Evolutionary conservation across 2,888 invertebrate genomes (phyloP).

Genomic region (Heteromyza rotundicornis): DNA sequence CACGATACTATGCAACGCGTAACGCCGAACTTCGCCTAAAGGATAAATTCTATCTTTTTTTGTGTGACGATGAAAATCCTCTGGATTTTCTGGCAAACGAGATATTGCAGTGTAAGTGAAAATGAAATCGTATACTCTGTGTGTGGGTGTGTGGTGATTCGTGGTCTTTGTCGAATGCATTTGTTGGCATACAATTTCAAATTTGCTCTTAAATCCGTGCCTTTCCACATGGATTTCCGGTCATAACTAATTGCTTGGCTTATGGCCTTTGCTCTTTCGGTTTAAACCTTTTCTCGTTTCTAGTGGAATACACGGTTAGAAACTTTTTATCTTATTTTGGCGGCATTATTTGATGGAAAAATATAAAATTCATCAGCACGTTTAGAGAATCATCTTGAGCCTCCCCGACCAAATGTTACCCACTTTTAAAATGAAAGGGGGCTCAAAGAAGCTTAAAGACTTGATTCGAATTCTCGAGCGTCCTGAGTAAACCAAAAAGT

Average conservation of each 20-base stretch:
- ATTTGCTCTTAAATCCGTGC: slow-evolving; percentile 12
- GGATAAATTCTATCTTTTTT: slow-evolving; percentile 57
- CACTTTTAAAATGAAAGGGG: no score
- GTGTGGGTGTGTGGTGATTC: not conserved
- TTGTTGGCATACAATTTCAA: slow-evolving; percentile 5
- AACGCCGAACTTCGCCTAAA: slow-evolving; percentile 53
- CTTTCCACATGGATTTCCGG: slow-evolving; percentile 13
- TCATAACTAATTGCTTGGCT: slow-evolving; percentile 23
- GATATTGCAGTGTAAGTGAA: slow-evolving; percentile 56
- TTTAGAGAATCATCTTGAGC: no score
- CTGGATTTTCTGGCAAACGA: slow-evolving; percentile 45
- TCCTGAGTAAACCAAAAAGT: no score
- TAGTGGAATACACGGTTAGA: no score
- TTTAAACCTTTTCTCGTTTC: no score
- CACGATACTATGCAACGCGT: slow-evolving; percentile 57
- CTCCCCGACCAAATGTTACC: no score
- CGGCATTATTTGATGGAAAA: no score
- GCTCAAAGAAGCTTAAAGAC: no score
- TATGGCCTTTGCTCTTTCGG: slow-evolving; percentile 9
- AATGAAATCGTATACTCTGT: not conserved
- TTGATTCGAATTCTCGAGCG: no score
- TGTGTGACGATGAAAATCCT: slow-evolving; percentile 51
- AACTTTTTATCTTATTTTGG: no score
- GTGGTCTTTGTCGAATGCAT: not conserved
- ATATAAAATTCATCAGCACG: no score